Evolutionary conservation across 2,797 vertebrate species (phyloP), one percentile per base, ranked within the genome.

Genomic region (Allobates femoralis): DNA sequence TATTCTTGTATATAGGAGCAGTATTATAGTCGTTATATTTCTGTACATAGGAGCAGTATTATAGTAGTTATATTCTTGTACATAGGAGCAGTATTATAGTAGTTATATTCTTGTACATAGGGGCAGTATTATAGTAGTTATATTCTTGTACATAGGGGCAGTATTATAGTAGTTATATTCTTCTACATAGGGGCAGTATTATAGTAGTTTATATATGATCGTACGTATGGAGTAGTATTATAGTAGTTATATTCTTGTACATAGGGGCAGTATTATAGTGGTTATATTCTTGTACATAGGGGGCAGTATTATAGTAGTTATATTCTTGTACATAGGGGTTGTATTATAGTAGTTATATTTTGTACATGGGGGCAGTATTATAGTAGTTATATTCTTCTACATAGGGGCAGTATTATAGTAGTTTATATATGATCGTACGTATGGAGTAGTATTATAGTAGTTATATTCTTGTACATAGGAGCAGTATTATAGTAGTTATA

Each of bases 1-100:
- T n/a, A n/a, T n/a, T n/a, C n/a, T n/a, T n/a, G n/a, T n/a, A n/a
- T n/a, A n/a, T n/a, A n/a, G n/a, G n/a, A n/a, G n/a, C n/a, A n/a
- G n/a, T n/a, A n/a, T n/a, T n/a, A n/a, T n/a, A n/a, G n/a, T n/a
- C n/a, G n/a, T n/a, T n/a, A n/a, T n/a, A n/a, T n/a, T n/a, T n/a
- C n/a, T n/a, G n/a, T n/a, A n/a, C n/a, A n/a, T n/a, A n/a, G n/a
- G 26, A 14, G 64, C 30, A 69, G 66, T 69, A 69, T 69, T 69
- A 69, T 69, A 69, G 66, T 69, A 69, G 60, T 64, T 64, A 64
- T 64, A 64, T 64, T 64, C 60, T 64, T 64, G 26, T 64, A 64
- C 26, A 64, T 64, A 64, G 60, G 60, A 16, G 60, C 58, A 64
- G 60, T 64, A 28, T 28, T 64, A 64, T 64, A 64, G 60, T 64